Evolutionary conservation across 2,113 vertebrate species (phyloP), one percentile per base, ranked within the genome.

Genomic region (Podilymbus podiceps): DNA sequence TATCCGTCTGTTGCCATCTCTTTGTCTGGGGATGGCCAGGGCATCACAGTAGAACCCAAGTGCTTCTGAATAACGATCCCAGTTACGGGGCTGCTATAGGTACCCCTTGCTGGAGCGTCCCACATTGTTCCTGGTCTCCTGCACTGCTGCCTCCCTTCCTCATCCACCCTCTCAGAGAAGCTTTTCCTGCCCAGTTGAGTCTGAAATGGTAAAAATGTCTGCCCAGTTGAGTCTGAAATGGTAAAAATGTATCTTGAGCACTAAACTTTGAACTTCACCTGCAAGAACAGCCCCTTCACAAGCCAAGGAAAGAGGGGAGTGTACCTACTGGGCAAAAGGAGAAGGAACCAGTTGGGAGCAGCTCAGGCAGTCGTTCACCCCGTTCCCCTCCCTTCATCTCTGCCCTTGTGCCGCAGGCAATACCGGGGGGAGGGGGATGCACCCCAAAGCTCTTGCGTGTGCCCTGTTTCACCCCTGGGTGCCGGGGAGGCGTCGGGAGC

Each of bases 41-140:
- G 53, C 69, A 47, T 23, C 23, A 3, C 3, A 46, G 25, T 7
- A 1, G 17, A 55, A 15, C 20, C 42, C 74, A n/a, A 38, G 28
- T 0, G 1, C 42, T 38, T 44, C 67, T 56, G 23, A 44, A 17
- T 7, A 68, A 24, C 0, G 2, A 11, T 15, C 22, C 19, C 46
- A 13, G 46, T 25, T 44, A 21, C 6, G 4, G 60, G 31, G 60
- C 46, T 52, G 60, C 53, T 33, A 2, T 12, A 35, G 25, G 33
- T 30, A 4, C 31, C 15, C 21, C 11, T 16, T 4, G 11, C 0
- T 52, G 31, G 38, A 16, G 18, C 1, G 3, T 38, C 27, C 42
- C 22, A 6, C 0, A 7, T 14, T 16, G 44, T 66, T 84, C 27
- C 33, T 25, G 75, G 24, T 42, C n/a, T 56, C 47, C 73, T 38